A percentile compares a stretch with the other conserved stretches of the same genome.
These are phyloP conservation scores for Bubalus kerabau DNA, from an alignment of 2,113 vertebrate genomes.

Conservation along the genomic window DNA sequence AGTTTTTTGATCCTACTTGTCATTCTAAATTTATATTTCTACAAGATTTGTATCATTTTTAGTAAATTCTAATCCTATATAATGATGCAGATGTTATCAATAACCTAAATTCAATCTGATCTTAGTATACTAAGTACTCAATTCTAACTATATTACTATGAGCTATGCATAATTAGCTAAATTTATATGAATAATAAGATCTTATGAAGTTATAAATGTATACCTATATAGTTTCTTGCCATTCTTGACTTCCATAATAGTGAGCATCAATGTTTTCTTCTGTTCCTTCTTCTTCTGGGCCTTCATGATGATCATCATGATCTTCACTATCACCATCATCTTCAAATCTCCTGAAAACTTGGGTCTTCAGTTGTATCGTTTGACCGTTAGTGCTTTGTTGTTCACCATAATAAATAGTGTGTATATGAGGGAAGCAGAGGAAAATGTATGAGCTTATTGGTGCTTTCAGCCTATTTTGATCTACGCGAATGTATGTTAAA, in stretches of 20 bases:
- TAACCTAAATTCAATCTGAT: not conserved
- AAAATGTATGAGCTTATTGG: conserved; percentile 81
- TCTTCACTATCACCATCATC: conserved; percentile 75
- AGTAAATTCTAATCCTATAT: not conserved
- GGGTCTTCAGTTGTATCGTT: conserved; percentile 66
- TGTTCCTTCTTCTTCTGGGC: conserved; percentile 64
- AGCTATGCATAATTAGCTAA: not conserved
- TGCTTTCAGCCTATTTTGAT: conserved; percentile 83
- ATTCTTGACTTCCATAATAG: conserved; percentile 66
- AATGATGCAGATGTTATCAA: not conserved
- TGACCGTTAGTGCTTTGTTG: conserved; percentile 74
- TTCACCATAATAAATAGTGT: conserved; percentile 85
- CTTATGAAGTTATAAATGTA: not conserved
- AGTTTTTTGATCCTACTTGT: not conserved
- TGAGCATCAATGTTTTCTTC: conserved; percentile 74
- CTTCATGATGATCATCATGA: conserved; percentile 51
- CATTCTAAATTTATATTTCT: conserved; percentile 27
- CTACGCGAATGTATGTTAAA: conserved; percentile 85
- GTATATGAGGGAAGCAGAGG: conserved; percentile 84
- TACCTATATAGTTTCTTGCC: conserved; percentile 19
- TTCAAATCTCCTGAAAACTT: conserved; percentile 75
- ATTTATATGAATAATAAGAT: not conserved
- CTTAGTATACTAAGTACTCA: not conserved
- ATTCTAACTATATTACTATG: not conserved
- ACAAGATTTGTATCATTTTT: conserved; percentile 14